A percentile compares a stretch with the other conserved stretches of the same genome.
Conservation (phyloP, 2,888 invertebrate genomes). For the Phoenoteleia sp. region DNA sequence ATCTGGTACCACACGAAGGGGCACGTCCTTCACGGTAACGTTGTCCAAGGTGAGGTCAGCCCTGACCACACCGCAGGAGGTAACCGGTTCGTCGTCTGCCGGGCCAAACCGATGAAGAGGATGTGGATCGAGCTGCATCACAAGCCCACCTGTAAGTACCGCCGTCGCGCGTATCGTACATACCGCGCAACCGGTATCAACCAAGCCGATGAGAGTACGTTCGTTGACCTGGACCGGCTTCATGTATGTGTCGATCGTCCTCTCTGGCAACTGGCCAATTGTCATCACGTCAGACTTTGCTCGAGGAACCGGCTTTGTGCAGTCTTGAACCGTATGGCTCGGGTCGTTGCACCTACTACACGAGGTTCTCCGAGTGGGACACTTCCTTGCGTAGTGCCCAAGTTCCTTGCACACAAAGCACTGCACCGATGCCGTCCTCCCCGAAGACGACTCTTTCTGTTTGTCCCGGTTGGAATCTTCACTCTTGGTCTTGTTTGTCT, state of each 20-base stretch:
- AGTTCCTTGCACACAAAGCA: slow-evolving; percentile 15
- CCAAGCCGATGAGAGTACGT: slow-evolving; percentile 30
- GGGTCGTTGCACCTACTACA: neutral
- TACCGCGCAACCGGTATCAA: slow-evolving; percentile 61
- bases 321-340: slow-evolving; percentile 6
- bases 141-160: slow-evolving; percentile 26
- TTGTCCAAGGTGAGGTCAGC: slow-evolving; percentile 59
- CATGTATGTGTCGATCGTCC: neutral
- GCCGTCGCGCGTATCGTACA: slow-evolving; percentile 61
- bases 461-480: too few species aligned
- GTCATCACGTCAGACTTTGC: slow-evolving; percentile 18
- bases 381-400: slow-evolving; percentile 31
- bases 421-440: neutral
- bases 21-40: slow-evolving; percentile 52
- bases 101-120: slow-evolving; percentile 52
- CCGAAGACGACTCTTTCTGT: too few species aligned
- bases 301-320: neutral
- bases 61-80: slow-evolving; percentile 40
- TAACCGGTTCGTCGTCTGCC: neutral
- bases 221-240: neutral
- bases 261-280: neutral
- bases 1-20: slow-evolving; percentile 73
- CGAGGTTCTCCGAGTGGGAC: slow-evolving; percentile 1
- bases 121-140: slow-evolving; percentile 10
- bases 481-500: too few species aligned